These are phyloP conservation scores for Catajapyx aquilonaris DNA, from an alignment of 1,140 invertebrate genomes.

Conservation along the genomic window DNA sequence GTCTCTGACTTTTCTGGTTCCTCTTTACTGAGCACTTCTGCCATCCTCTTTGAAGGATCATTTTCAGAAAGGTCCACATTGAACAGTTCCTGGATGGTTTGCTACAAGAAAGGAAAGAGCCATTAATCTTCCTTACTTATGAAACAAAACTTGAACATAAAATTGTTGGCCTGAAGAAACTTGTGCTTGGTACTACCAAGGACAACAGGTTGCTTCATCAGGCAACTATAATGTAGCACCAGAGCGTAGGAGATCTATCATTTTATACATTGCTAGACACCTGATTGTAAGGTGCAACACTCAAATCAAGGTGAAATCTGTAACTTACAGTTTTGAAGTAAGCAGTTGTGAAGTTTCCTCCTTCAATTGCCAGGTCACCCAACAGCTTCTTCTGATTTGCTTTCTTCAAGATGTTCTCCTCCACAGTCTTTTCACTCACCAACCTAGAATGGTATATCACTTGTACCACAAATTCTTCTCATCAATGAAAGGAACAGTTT, in stretches of 20 bases:
- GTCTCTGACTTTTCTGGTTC: not conserved
- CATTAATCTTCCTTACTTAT: slow-evolving; percentile 6
- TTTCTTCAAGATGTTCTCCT: slow-evolving; percentile 98
- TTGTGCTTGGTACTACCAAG: no score
- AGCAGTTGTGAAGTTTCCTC: slow-evolving; percentile 95
- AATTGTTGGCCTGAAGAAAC: no score
- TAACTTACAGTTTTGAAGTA: slow-evolving; percentile 76
- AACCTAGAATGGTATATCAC: slow-evolving; percentile 31
- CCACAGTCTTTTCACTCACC: slow-evolving; percentile 89
- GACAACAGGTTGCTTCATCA: no score
- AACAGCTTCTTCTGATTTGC: slow-evolving; percentile 93
- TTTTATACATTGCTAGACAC: no score
- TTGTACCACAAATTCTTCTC: no score
- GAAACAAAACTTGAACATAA: slow-evolving; percentile 7
- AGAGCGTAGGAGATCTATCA: no score
- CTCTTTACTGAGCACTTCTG: slow-evolving; percentile 25
- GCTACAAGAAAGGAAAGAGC: slow-evolving; percentile 26
- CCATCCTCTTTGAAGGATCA: slow-evolving; percentile 36
- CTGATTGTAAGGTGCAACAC: not conserved
- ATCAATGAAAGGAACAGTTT: no score
- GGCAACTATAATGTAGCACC: no score
- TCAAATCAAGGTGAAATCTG: not conserved
- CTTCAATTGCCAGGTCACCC: slow-evolving; percentile 94
- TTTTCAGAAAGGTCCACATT: slow-evolving; percentile 43
- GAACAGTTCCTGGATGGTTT: slow-evolving; percentile 84